Evolutionary conservation across 2,888 invertebrate species (phyloP).

Genomic region (Aphidius colemani): DNA sequence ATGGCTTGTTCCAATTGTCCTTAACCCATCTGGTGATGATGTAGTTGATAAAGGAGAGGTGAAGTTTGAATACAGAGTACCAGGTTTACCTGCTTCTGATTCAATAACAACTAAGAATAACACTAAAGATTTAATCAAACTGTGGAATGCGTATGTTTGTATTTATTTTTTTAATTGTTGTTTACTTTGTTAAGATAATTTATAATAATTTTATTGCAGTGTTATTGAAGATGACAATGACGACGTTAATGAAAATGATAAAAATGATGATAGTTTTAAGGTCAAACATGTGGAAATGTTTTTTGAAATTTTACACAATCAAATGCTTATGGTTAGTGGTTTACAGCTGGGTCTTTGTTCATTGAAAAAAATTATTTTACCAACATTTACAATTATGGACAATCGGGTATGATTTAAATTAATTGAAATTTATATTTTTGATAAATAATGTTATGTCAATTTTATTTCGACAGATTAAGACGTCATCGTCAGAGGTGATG

Average conservation of each 20-base stretch:
- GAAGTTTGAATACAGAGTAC: conserved; percentile 45
- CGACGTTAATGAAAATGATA: conserved; percentile 14
- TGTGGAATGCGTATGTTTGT: conserved; percentile 44
- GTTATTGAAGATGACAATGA: conserved; percentile 30
- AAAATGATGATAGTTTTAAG: conserved; percentile 22
- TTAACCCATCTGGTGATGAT: conserved; percentile 37
- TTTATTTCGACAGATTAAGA: conserved; percentile 45
- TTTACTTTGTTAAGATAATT: conserved; percentile 11
- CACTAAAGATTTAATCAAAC: conserved; percentile 35
- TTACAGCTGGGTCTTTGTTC: conserved; percentile 47
- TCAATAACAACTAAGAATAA: conserved; percentile 42
- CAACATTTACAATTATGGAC: conserved; percentile 45
- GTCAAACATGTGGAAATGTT: conserved; percentile 46
- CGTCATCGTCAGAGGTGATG: conserved; percentile 41
- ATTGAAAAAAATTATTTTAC: conserved; percentile 45
- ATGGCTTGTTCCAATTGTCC: conserved; percentile 50
- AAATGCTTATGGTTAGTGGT: conserved; percentile 38
- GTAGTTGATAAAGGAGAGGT: conserved; percentile 34
- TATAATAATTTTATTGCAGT: conserved; percentile 22
- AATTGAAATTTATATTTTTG: neutral
- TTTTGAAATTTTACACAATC: conserved; percentile 41
- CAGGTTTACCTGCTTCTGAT: conserved; percentile 42
- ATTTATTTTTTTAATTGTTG: conserved; percentile 13
- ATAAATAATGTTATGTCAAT: neutral
- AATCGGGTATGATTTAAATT: conserved; percentile 42